Evolutionary conservation across 2,888 invertebrate species (phyloP).

Genomic region (Sicus ferrugineus): DNA sequence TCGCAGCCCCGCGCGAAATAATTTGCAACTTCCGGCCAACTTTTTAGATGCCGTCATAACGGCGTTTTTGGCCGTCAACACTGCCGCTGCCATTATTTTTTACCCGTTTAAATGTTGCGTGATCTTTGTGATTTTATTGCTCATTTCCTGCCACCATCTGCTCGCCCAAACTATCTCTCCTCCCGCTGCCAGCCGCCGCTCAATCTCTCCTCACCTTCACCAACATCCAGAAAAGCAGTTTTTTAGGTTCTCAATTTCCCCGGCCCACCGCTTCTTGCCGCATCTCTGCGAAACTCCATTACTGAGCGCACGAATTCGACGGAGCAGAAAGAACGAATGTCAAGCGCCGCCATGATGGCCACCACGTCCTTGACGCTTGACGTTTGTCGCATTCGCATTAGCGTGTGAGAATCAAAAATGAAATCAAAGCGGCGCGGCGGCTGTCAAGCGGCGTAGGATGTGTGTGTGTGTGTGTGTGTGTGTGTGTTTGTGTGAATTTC

Average conservation of each 20-base stretch:
- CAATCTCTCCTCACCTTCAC: too few species aligned
- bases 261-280: too few species aligned
- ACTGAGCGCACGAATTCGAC: too few species aligned
- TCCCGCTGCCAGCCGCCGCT: too few species aligned
- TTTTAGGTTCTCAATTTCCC: too few species aligned
- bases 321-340: neutral
- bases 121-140: slow-evolving; percentile 14
- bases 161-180: too few species aligned
- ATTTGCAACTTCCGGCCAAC: slow-evolving; percentile 13
- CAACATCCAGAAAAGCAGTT: too few species aligned
- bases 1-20: neutral
- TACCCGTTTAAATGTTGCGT: neutral
- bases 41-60: neutral
- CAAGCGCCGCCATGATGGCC: slow-evolving; percentile 11
- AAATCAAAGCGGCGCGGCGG: slow-evolving; percentile 10
- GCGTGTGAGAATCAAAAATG: slow-evolving; percentile 28
- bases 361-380: slow-evolving; percentile 27
- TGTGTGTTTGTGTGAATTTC: neutral
- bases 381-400: slow-evolving; percentile 17
- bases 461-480: slow-evolving; percentile 8
- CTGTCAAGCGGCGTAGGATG: too few species aligned
- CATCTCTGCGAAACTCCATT: too few species aligned
- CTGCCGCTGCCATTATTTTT: neutral
- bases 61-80: neutral
- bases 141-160: neutral